Evolutionary conservation across 2,888 invertebrate species (phyloP).

Genomic region (Belgica antarctica): DNA sequence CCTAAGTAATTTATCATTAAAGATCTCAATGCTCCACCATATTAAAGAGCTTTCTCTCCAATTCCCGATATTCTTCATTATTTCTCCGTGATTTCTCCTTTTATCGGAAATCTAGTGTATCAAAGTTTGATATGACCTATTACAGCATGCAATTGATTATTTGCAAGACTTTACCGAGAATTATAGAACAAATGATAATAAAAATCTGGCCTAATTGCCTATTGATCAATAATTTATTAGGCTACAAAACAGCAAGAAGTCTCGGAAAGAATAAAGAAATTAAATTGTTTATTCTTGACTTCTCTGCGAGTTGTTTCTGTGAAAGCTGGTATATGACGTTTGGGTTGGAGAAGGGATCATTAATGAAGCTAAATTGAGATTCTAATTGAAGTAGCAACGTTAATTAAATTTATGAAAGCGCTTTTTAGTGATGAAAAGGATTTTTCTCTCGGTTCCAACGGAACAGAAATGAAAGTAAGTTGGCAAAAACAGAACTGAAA

Average conservation of each 20-base stretch:
- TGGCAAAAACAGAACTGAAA: background rate
- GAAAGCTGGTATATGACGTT: background rate
- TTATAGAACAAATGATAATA: conserved; percentile 30
- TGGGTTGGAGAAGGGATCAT: background rate
- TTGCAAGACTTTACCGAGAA: background rate
- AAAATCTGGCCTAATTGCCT: conserved; percentile 30
- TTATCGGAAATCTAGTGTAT: background rate
- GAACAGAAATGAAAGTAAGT: background rate
- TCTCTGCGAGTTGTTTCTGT: too few species aligned
- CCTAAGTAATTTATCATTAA: too few species aligned
- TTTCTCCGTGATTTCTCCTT: too few species aligned
- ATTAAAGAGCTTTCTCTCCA: too few species aligned
- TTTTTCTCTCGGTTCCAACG: background rate
- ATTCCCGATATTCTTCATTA: too few species aligned
- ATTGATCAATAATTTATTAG: conserved; percentile 24
- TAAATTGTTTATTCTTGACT: too few species aligned
- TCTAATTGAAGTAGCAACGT: background rate
- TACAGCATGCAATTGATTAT: conserved; percentile 19
- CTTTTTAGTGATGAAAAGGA: background rate
- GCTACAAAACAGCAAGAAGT: background rate
- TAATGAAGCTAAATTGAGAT: background rate
- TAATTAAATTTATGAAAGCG: conserved; percentile 8
- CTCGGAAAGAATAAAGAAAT: background rate
- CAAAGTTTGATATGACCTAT: background rate
- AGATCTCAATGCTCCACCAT: too few species aligned